Percentiles rank a stretch among this genome's conserved stretches.
Evolutionary conservation across 2,888 invertebrate species (phyloP).

Genomic region (Phyllotreta cruciferae): DNA sequence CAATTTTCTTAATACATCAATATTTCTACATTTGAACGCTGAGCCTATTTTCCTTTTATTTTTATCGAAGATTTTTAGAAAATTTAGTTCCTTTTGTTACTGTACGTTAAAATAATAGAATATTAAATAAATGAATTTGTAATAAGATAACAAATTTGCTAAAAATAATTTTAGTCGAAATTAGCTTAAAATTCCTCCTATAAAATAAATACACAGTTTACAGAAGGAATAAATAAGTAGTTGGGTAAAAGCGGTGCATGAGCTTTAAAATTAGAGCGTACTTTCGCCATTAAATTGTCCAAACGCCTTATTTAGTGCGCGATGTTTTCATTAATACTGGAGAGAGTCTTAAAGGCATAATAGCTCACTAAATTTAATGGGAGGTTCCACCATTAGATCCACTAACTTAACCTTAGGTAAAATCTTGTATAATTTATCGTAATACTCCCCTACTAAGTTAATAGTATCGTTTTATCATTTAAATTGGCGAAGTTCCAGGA

Average conservation of each 20-base stretch:
- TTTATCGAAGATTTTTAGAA: too few relatives aligned
- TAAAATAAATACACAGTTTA: neutral
- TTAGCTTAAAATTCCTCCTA: too few relatives aligned
- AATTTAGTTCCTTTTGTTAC: too few relatives aligned
- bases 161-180: too few relatives aligned
- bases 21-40: too few relatives aligned
- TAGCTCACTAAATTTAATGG: constrained; percentile 52
- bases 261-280: constrained; percentile 27
- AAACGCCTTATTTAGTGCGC: constrained; percentile 41
- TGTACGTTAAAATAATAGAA: too few relatives aligned
- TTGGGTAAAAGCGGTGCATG: constrained; percentile 22
- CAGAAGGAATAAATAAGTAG: constrained; percentile 3
- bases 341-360: constrained; percentile 51
- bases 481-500: constrained; percentile 58
- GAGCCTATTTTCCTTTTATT: too few relatives aligned
- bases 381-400: constrained; percentile 45
- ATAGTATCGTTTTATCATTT: constrained; percentile 60
- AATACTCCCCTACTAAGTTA: constrained; percentile 56
- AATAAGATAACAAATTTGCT: too few relatives aligned
- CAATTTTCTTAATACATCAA: too few relatives aligned
- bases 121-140: too few relatives aligned
- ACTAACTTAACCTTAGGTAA: constrained; percentile 55
- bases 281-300: constrained; percentile 42
- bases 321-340: constrained; percentile 48
- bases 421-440: constrained; percentile 59